phyloP scores from a whole-genome alignment of 2,113 vertebrate genomes.

The Poeciliopsis retropinna region DNA sequence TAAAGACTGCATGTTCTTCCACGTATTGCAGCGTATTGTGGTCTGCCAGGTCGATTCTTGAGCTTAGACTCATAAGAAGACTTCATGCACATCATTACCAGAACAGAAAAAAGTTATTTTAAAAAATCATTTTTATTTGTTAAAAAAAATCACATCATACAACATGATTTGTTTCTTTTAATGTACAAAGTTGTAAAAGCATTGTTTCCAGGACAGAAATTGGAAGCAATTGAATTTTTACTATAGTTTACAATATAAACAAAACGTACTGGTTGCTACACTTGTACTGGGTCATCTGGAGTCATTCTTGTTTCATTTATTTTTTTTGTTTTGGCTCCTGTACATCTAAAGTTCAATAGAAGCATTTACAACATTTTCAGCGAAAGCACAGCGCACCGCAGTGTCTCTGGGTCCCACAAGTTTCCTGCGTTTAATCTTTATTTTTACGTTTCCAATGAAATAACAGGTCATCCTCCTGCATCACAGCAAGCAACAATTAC shows the following conservation, averaged over 20 bases:
- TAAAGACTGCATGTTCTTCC: background rate
- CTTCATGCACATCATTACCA: background rate
- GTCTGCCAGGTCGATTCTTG: background rate
- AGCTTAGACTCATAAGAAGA: background rate
- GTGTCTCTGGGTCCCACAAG: background rate
- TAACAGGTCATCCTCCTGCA: background rate
- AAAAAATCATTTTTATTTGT: background rate
- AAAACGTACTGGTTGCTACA: constrained; percentile 83
- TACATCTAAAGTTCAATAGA: constrained; percentile 62
- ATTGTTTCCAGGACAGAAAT: constrained; percentile 86
- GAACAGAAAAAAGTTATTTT: background rate
- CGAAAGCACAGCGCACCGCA: constrained; percentile 37
- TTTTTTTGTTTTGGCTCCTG: constrained; percentile 50
- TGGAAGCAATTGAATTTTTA: constrained; percentile 85
- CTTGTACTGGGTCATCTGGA: constrained; percentile 86
- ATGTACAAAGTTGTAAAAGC: constrained; percentile 60
- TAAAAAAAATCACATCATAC: constrained; percentile 4
- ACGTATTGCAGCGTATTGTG: too few species aligned
- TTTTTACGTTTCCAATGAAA: background rate
- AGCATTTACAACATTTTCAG: constrained; percentile 65
- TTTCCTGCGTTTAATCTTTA: constrained; percentile 2
- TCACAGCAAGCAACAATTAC: background rate
- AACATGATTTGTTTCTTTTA: background rate
- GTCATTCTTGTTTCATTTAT: constrained; percentile 43
- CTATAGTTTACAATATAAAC: constrained; percentile 86